Evolutionary conservation across 1,140 invertebrate species (phyloP), one percentile per base, ranked within the genome.

Genomic region (Zophobas atratus): DNA sequence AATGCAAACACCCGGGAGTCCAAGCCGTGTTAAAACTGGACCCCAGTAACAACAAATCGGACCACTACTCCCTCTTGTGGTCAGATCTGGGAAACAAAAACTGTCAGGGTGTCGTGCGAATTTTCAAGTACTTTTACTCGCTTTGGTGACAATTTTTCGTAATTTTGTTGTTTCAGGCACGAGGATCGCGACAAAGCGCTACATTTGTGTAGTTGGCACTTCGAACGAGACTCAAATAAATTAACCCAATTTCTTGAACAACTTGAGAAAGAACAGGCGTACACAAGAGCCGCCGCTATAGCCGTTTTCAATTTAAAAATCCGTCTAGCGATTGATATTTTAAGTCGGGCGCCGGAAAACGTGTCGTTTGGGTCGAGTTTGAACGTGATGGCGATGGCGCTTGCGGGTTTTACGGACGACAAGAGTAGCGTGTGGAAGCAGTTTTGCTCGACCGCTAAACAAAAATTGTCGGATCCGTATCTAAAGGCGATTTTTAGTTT

Each of bases 401-500:
- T 98, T 67, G 94, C 95, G 35, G 96, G 95, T 34, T 97, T 94
- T 88, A 93, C 93, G 49, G 94, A 96, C 79, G 94, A 97, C 84
- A 90, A 91, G 85, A 93, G 90, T 82, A 92, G 93, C 1, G 89
- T 97, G 84, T 98, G 96, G 95, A 88, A 91, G 75, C 93, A 94
- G 88, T 93, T 93, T 79, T 97, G 95, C 83, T 88, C 89, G 0
- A 89, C 88, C 46, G 91, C 95, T 1, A 90, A 91, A 77, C 88
- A 89, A 79, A 92, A 94, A 83, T 89, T 99, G 34, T 90, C 90
- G 2, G 94, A 98, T 89, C 94, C 97, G 1, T 98, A 98, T 88
- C 90, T 99, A 43, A 90, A 95, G 82, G 96, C 96, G 1, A 94
- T 97, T 82, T 98, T 99, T 90, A 92, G 93, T 35, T 98, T 99